phyloP scores from a whole-genome alignment of 2,888 invertebrate species.

The Trichopria drosophilae region DNA sequence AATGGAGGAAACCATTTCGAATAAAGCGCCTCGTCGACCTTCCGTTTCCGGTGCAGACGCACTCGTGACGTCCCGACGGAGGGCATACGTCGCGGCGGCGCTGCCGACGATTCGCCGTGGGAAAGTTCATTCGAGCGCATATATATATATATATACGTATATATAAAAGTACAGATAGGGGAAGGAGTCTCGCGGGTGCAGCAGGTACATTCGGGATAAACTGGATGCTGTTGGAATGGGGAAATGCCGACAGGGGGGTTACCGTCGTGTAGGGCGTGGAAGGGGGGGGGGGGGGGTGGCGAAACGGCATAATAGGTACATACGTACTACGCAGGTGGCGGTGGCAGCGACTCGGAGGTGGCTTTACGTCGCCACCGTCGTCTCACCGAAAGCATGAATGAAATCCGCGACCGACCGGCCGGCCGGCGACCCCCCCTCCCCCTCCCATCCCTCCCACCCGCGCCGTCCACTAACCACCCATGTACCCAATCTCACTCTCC shows the following conservation, averaged over 20 bases:
- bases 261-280: not conserved
- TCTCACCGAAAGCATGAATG: constrained; percentile 50
- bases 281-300: constrained; percentile 13
- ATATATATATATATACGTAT: too few relatives aligned
- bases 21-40: too few relatives aligned
- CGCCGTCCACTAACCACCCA: too few relatives aligned
- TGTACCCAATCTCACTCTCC: too few relatives aligned
- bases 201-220: not conserved
- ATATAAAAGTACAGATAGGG: not conserved
- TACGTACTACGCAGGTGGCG: constrained; percentile 33
- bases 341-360: too few relatives aligned
- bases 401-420: constrained; percentile 39
- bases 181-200: not conserved
- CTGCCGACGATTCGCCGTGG: too few relatives aligned
- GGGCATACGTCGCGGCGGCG: too few relatives aligned
- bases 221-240: constrained; percentile 10
- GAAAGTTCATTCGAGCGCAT: too few relatives aligned
- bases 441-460: not conserved
- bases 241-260: not conserved
- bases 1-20: too few relatives aligned
- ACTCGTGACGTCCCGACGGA: too few relatives aligned
- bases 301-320: constrained; percentile 8
- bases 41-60: too few relatives aligned
- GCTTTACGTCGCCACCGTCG: constrained; percentile 40
- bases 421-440: not conserved